phyloP scores from a whole-genome alignment of 2,797 vertebrate genomes.

The Apodemus agrarius region DNA sequence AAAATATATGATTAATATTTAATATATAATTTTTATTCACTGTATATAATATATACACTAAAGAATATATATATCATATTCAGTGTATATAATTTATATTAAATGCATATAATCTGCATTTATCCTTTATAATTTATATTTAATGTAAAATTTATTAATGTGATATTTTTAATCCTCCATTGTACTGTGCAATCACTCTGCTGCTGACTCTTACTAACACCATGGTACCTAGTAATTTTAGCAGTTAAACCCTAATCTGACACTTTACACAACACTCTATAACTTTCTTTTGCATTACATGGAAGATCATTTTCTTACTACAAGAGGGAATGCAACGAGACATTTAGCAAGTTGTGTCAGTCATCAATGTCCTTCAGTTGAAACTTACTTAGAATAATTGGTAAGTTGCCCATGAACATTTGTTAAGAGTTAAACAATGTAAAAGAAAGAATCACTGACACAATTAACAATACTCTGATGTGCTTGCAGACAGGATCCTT shows the following conservation, averaged over 20 bases:
- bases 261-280: background rate
- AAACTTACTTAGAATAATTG: background rate
- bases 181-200: background rate
- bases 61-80: background rate
- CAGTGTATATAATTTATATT: background rate
- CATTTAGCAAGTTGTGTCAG: background rate
- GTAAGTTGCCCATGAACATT: background rate
- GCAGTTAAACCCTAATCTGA: background rate
- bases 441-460: background rate
- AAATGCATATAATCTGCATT: background rate
- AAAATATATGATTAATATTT: background rate
- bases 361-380: background rate
- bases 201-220: background rate
- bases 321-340: background rate
- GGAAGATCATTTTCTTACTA: slow-evolving; percentile 37
- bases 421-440: background rate
- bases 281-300: background rate
- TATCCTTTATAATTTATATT: background rate
- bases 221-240: background rate
- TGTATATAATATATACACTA: background rate
- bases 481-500: background rate
- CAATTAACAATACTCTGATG: background rate
- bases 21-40: background rate
- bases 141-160: background rate
- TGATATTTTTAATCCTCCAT: no score